Percentiles rank a stretch among this genome's conserved stretches.
Conservation (phyloP, 2,113 vertebrate genomes). For the Spermophilus dauricus region DNA sequence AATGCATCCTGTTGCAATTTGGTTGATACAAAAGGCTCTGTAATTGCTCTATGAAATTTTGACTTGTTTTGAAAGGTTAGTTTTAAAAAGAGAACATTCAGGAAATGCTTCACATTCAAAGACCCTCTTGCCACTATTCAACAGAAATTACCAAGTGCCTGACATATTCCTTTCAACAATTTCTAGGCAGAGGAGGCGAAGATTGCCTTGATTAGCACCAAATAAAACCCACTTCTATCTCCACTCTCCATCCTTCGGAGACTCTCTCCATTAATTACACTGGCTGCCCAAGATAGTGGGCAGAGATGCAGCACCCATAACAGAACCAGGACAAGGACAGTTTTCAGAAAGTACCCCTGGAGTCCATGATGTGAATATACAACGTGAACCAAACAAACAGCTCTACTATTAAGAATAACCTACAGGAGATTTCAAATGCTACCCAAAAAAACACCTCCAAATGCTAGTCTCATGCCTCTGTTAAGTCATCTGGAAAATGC, state of each 20-base stretch:
- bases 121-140: constrained; percentile 4
- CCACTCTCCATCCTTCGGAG: background rate
- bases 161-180: constrained; percentile 10
- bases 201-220: constrained; percentile 5
- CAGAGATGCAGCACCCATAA: background rate
- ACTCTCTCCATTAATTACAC: background rate
- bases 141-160: background rate
- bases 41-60: constrained; percentile 53
- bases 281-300: background rate
- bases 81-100: constrained; percentile 58
- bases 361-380: background rate
- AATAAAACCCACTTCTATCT: background rate
- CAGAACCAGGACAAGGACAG: background rate
- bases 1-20: background rate
- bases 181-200: constrained; percentile 15
- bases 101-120: constrained; percentile 28
- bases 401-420: background rate
- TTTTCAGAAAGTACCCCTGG: constrained; percentile 33
- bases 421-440: constrained; percentile 21
- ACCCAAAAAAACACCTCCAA: background rate
- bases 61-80: constrained; percentile 57
- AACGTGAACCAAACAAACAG: background rate
- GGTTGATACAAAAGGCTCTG: constrained; percentile 5
- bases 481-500: background rate
- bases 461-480: background rate